Base-by-base conservation (phyloP, 1,140 invertebrate genomes). In the Acromyrmex charruanus region DNA sequence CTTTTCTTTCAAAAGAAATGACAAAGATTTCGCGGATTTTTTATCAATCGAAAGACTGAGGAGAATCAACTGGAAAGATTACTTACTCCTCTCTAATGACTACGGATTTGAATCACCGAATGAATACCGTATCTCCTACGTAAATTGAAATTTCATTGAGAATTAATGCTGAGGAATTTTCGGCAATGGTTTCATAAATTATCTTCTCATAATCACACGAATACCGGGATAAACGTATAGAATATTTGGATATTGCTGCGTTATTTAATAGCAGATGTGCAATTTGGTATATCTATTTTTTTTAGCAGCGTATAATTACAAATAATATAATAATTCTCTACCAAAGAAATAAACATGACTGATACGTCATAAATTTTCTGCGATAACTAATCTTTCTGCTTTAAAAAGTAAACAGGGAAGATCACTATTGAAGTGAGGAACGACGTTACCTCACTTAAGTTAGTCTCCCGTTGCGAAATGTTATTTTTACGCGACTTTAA, bases 401-500 rank as follows among this genome's bases (percentile, higher is more conserved):
- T 18, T 39, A 28, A 58, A 68, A 80, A 71, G 55, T 81, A 81
- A 81, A 39, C 12, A 10, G 31, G 16, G 7, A 35, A 6, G 61
- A 80, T 35, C 28, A 25, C 63, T 53, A 53, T 68, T 53, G 77
- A 21, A 21, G 21, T 21, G 3, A 80, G 28, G 4, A 71, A 53
- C 4, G 10, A 25, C 18, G 21, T 81, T 71, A 55, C 39, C 16
- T 81, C 51, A 16, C 51, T 81, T 44, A 81, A 69, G 58, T 69
- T 69, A 18, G 18, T 4, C 1, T 81, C 3, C 16, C 35, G 14
- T 21, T 16, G 49, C 16, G 16, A 16, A 39, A 69, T 81, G 63
- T 80, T 80, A 80, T 80, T 81, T 69, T 69, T 69, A 44, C 31
- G 39, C 25, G 44, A 79, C 31, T 81, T 69, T 69, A 81, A 69